phyloP scores from a whole-genome alignment of 2,113 vertebrate genomes.

The Fulica atra region DNA sequence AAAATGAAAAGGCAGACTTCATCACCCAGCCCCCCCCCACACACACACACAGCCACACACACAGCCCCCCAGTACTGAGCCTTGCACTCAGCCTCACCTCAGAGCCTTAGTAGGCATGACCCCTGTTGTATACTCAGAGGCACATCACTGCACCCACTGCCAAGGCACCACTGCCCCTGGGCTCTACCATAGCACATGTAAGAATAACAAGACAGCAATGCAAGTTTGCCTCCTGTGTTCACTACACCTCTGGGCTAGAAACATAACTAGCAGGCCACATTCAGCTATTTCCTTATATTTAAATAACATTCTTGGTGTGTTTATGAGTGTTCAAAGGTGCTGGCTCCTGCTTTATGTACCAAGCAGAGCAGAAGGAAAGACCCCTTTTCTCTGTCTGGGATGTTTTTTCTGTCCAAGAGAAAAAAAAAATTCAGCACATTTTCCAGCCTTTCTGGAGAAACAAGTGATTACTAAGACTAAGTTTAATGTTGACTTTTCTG shows the following conservation, averaged over 20 bases:
- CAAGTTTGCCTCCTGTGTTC: neutral
- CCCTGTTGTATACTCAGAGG: neutral
- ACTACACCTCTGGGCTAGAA: neutral
- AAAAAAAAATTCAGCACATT: neutral
- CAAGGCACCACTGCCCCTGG: neutral
- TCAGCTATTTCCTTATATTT: neutral
- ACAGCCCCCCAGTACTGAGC: neutral
- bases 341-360: neutral
- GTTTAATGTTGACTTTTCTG: neutral
- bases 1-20: neutral
- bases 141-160: neutral
- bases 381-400: neutral
- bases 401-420: neutral
- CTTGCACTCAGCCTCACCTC: neutral
- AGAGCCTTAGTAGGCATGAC: neutral
- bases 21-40: too few relatives aligned
- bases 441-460: neutral
- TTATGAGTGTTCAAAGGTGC: neutral
- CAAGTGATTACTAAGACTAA: neutral
- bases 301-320: neutral
- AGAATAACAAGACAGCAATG: neutral
- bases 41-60: too few relatives aligned
- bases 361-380: neutral
- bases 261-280: neutral
- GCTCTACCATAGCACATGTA: rapidly evolving